These are phyloP conservation scores for Diarsia brunnea DNA, from an alignment of 2,888 invertebrate species.

Conservation along the genomic window DNA sequence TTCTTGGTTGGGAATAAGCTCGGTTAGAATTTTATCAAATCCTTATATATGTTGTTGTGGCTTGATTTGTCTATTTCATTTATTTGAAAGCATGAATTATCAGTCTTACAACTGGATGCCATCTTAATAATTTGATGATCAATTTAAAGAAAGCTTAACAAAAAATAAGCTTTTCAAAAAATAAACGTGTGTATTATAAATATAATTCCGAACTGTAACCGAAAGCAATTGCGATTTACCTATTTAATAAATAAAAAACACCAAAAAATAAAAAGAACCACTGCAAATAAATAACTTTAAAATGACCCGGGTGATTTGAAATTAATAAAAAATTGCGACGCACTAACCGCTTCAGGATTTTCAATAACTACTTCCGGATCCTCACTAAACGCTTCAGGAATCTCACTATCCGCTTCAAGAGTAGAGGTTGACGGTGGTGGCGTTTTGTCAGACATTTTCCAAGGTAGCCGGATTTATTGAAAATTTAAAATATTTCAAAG, in stretches of 20 bases:
- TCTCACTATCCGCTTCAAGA: background rate
- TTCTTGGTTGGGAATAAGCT: background rate
- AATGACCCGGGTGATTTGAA: background rate
- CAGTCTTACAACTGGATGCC: no score
- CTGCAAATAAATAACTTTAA: background rate
- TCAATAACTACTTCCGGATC: no score
- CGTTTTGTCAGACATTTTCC: conserved; percentile 20
- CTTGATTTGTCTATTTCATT: background rate
- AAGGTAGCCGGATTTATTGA: background rate
- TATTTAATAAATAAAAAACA: background rate
- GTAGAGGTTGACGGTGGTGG: background rate
- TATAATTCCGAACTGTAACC: background rate
- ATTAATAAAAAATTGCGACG: background rate
- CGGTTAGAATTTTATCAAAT: no score
- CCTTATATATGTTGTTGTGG: background rate
- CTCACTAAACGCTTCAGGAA: no score
- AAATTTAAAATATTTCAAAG: background rate
- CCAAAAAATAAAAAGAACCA: background rate
- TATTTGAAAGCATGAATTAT: no score
- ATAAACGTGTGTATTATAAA: no score
- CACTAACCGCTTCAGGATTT: conserved; percentile 23
- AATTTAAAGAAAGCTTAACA: no score
- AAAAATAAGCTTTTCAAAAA: no score
- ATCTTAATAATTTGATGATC: no score
- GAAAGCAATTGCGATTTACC: background rate